phyloP scores from a whole-genome alignment of 1,140 invertebrate species.

The Macrosteles quadrilineatus region DNA sequence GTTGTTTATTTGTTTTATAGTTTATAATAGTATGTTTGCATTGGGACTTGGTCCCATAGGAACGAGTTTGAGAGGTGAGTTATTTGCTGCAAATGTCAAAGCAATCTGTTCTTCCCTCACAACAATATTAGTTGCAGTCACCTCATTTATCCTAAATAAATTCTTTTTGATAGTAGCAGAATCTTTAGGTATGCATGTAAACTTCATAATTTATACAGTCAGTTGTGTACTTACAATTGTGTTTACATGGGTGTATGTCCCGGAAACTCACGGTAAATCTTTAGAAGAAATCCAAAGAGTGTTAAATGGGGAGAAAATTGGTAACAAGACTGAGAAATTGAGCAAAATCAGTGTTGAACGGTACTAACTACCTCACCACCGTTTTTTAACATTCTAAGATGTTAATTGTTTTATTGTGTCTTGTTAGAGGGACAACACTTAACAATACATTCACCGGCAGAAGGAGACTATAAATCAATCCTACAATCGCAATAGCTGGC shows the following conservation, averaged over 20 bases:
- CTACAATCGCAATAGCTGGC: too few relatives aligned
- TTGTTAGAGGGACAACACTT: too few relatives aligned
- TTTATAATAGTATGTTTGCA: constrained; percentile 31
- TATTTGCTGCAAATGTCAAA: constrained; percentile 35
- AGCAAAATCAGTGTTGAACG: too few relatives aligned
- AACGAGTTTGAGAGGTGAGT: constrained; percentile 35
- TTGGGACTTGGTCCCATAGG: constrained; percentile 34
- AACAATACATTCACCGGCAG: too few relatives aligned
- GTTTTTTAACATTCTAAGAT: too few relatives aligned
- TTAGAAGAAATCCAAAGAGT: constrained; percentile 72
- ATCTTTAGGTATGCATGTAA: constrained; percentile 64
- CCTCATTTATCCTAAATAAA: constrained; percentile 69
- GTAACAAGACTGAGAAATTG: too few relatives aligned
- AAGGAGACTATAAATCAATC: too few relatives aligned
- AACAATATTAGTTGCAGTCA: constrained; percentile 34
- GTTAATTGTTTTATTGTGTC: too few relatives aligned
- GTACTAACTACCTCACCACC: too few relatives aligned
- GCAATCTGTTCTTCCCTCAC: constrained; percentile 32
- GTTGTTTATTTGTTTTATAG: constrained; percentile 28
- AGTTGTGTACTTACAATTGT: constrained; percentile 58
- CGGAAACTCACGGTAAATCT: constrained; percentile 80
- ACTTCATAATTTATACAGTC: constrained; percentile 81
- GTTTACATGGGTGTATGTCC: constrained; percentile 65
- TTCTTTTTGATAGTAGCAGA: constrained; percentile 64
- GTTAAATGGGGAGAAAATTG: constrained; percentile 23